Evolutionary conservation across 2,888 invertebrate species (phyloP).

Genomic region (Platycnemis pennipes): DNA sequence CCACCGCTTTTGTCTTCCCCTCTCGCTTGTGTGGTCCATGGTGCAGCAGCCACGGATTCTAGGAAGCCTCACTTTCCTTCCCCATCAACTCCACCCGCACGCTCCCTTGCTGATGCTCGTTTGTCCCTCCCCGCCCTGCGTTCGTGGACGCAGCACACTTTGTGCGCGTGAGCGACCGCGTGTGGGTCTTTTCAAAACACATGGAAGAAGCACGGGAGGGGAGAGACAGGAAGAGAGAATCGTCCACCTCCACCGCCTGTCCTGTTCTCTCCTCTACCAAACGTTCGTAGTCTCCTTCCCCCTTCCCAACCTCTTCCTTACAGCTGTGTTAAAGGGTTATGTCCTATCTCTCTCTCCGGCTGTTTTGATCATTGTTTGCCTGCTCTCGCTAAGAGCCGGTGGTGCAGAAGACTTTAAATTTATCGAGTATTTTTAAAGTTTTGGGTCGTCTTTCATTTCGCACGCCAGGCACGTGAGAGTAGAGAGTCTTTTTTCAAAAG

Average conservation of each 20-base stretch:
- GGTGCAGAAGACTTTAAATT: not conserved
- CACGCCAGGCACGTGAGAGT: no score
- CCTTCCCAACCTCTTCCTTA: not conserved
- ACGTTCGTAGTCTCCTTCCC: no score
- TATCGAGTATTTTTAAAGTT: not conserved
- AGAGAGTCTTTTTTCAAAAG: no score
- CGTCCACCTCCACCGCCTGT: not conserved
- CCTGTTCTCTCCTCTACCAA: not conserved
- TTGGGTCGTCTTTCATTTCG: not conserved
- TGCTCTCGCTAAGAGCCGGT: not conserved
- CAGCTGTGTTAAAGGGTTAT: constrained; percentile 17
- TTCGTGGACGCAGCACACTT: not conserved
- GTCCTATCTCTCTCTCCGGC: not conserved
- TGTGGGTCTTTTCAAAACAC: constrained; percentile 10
- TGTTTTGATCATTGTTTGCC: not conserved
- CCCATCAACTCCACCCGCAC: not conserved
- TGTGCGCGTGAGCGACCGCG: not conserved
- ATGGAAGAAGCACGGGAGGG: not conserved
- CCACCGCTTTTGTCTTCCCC: not conserved
- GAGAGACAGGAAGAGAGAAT: not conserved
- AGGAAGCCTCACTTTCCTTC: not conserved
- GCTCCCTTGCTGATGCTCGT: not conserved
- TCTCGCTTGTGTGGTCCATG: not conserved
- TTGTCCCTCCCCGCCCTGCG: not conserved
- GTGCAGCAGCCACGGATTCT: not conserved